Percentiles rank a stretch among this genome's conserved stretches.
These are phyloP conservation scores for Dolichoris vasculosae DNA, from an alignment of 1,140 invertebrate species.

Conservation along the genomic window DNA sequence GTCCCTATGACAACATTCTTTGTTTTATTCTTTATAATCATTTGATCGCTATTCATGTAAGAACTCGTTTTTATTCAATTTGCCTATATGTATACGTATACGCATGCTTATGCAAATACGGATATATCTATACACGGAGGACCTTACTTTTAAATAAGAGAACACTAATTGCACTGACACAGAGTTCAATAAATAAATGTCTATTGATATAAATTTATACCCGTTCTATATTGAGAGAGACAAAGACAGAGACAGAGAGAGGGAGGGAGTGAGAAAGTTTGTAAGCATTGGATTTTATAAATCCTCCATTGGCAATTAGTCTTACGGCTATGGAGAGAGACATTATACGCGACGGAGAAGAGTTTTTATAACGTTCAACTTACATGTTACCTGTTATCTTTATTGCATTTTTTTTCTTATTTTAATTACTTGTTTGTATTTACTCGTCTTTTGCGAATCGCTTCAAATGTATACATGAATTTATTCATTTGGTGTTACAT, in stretches of 20 bases:
- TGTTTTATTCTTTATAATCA: background rate
- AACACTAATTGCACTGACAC: background rate
- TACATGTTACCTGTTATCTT: background rate
- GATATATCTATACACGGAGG: background rate
- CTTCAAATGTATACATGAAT: background rate
- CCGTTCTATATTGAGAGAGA: background rate
- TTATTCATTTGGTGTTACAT: background rate
- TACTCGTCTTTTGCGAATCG: background rate
- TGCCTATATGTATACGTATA: background rate
- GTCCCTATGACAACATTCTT: constrained; percentile 34
- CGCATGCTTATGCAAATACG: no score
- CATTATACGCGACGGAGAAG: background rate
- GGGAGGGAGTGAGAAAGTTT: no score
- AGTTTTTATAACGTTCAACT: background rate
- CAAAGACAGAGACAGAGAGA: no score
- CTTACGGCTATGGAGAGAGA: background rate
- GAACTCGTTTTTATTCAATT: no score
- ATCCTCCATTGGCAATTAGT: background rate
- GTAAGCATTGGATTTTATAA: constrained; percentile 4
- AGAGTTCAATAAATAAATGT: background rate
- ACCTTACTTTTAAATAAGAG: background rate
- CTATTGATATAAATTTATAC: background rate
- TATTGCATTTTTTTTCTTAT: background rate
- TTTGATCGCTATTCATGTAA: background rate
- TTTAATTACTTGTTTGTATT: background rate